Evolutionary conservation across 2,888 invertebrate genomes (phyloP), one percentile per base, ranked within the genome.

Genomic region (Kryphioiulus occultus): DNA sequence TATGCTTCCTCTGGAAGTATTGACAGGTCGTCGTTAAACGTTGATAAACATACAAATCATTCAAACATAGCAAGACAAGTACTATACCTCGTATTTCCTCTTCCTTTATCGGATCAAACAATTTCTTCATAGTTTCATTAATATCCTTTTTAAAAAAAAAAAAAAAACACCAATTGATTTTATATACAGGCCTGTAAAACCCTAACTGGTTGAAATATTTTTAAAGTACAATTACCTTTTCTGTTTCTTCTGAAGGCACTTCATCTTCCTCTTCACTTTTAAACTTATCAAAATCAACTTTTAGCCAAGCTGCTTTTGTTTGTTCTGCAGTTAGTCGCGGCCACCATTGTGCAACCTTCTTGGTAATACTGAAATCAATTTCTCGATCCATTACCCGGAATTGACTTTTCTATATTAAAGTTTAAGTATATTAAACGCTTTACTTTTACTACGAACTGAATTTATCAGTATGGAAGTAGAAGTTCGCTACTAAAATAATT

Each of bases 271-370:
- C 96, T 90, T 96, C 96, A 4, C 95, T 94, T 90, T 95, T 95
- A 96, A 98, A 97, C 88, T 96, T 94, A 92, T 98, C 97, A 93
- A 98, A 98, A 93, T 98, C 98, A 90, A 98, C 95, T 94, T 97
- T 97, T 5, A 98, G 92, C 98, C 98, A 98, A 0, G 95, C 95
- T 0, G 97, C 96, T 92, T 98, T 98, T 90, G 95, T 95, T 0
- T 95, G 95, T 89, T 95, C 95, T 15, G 95, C 94, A 0, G 95
- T 96, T 26, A 98, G 92, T 86, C 98, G 93, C 0, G 97, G 96
- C 98, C 98, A 98, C 95, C 95, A 96, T 0, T 94, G 94, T 0
- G 93, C 92, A 42, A 94, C 93, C 78, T 92, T 91, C 91, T 98
- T 98, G 87, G 93, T 93, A 82, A 98, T 92, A 0, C 94, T 92